Conservation (phyloP, 2,888 invertebrate genomes). For the Alviniconcha strummeri region DNA sequence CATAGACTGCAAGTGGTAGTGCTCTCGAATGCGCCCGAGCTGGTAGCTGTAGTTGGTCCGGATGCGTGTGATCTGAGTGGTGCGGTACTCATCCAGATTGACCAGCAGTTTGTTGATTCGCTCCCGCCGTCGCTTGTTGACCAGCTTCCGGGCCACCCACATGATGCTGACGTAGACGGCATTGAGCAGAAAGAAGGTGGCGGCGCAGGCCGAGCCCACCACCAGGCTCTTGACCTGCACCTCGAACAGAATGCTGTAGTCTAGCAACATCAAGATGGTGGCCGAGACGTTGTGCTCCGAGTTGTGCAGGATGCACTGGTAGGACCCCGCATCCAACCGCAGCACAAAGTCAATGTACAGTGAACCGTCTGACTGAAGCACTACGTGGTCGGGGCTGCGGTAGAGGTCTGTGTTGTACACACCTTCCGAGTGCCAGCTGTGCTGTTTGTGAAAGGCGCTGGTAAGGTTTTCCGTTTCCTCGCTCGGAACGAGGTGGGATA, state of each 20-base stretch:
- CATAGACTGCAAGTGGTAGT: constrained; percentile 76
- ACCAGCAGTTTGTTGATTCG: constrained; percentile 74
- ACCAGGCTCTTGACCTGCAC: constrained; percentile 89
- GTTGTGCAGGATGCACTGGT: constrained; percentile 90
- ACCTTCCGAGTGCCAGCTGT: constrained; percentile 57
- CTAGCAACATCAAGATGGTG: constrained; percentile 80
- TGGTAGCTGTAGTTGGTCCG: constrained; percentile 67
- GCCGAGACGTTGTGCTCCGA: constrained; percentile 86
- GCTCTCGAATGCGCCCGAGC: constrained; percentile 64
- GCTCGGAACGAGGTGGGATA: constrained; percentile 45
- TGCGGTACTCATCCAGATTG: constrained; percentile 66
- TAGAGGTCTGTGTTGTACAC: constrained; percentile 51
- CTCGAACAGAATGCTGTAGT: constrained; percentile 88
- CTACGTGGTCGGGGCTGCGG: constrained; percentile 75
- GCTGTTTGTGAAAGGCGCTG: constrained; percentile 51
- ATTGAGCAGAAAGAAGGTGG: constrained; percentile 86
- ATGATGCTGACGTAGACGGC: constrained; percentile 84
- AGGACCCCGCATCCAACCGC: constrained; percentile 84
- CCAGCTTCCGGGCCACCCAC: constrained; percentile 54
- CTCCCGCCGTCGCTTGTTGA: constrained; percentile 72
- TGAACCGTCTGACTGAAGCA: constrained; percentile 85
- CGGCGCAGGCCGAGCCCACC: constrained; percentile 87
- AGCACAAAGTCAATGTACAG: constrained; percentile 82
- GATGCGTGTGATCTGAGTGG: constrained; percentile 63
- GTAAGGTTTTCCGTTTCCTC: constrained; percentile 38